Percentiles rank a stretch among this genome's conserved stretches.
Conservation (phyloP, 2,797 vertebrate genomes). For the Scomberomorus guttatus region DNA sequence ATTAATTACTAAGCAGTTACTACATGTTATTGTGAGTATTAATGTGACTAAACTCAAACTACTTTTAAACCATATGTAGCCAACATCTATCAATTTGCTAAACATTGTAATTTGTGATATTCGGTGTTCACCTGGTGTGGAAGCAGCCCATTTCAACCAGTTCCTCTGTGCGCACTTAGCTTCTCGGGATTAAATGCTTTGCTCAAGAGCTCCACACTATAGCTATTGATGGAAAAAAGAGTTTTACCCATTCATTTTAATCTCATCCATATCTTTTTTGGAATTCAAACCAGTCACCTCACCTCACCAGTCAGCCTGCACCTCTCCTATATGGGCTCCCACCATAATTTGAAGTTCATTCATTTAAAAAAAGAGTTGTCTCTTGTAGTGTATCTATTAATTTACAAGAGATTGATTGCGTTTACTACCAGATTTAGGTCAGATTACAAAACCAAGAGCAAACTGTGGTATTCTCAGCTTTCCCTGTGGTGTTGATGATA, state of each 20-base stretch:
- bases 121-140: background rate
- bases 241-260: background rate
- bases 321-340: background rate
- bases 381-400: conserved; percentile 16
- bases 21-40: background rate
- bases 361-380: background rate
- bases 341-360: background rate
- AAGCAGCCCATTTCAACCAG: background rate
- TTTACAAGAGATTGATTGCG: conserved; percentile 24
- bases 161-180: background rate
- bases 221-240: background rate
- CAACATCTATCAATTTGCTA: background rate
- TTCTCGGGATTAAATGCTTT: background rate
- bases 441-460: conserved; percentile 14
- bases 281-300: conserved; percentile 4
- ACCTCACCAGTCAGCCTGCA: background rate
- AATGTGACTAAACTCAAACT: too few species aligned
- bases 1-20: background rate
- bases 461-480: conserved; percentile 32
- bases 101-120: background rate
- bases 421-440: conserved; percentile 30
- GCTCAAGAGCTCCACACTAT: background rate
- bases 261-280: background rate
- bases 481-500: conserved; percentile 57
- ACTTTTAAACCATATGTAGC: too few species aligned